A percentile compares a stretch with the other conserved stretches of the same genome.
phyloP scores from a whole-genome alignment of 2,888 invertebrate genomes.

The Napeogenes inachia region DNA sequence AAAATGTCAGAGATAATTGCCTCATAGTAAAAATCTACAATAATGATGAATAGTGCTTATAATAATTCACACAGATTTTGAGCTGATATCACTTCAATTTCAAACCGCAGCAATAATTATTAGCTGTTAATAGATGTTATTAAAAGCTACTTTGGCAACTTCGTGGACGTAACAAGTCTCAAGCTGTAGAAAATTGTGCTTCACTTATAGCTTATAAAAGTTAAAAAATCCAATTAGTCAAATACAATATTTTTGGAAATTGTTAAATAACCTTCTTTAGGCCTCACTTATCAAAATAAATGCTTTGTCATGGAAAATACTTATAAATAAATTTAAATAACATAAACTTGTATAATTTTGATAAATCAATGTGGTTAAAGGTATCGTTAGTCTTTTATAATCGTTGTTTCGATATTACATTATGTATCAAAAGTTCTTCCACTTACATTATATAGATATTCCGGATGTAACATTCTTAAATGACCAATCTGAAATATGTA shows the following conservation, averaged over 20 bases:
- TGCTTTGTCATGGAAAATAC: conserved; percentile 69
- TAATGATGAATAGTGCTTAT: conserved; percentile 35
- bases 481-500: conserved; percentile 71
- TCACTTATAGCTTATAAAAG: conserved; percentile 19
- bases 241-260: conserved; percentile 37
- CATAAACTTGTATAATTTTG: conserved; percentile 37
- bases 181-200: conserved; percentile 59
- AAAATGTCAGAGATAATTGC: conserved; percentile 19
- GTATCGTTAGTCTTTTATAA: conserved; percentile 57
- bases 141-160: conserved; percentile 75
- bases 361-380: conserved; percentile 23
- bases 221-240: conserved; percentile 11
- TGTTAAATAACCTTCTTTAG: conserved; percentile 47
- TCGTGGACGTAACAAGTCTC: conserved; percentile 66
- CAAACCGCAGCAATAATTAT: conserved; percentile 7
- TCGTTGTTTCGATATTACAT: conserved; percentile 65
- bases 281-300: conserved; percentile 68
- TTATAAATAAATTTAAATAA: conserved; percentile 57
- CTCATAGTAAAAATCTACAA: conserved; percentile 15
- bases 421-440: conserved; percentile 24
- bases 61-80: conserved; percentile 50
- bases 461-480: conserved; percentile 74
- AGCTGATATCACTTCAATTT: conserved; percentile 39
- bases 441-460: conserved; percentile 60
- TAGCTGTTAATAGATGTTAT: conserved; percentile 34